phyloP scores from a whole-genome alignment of 2,888 invertebrate species.

The Epinotia nisella region DNA sequence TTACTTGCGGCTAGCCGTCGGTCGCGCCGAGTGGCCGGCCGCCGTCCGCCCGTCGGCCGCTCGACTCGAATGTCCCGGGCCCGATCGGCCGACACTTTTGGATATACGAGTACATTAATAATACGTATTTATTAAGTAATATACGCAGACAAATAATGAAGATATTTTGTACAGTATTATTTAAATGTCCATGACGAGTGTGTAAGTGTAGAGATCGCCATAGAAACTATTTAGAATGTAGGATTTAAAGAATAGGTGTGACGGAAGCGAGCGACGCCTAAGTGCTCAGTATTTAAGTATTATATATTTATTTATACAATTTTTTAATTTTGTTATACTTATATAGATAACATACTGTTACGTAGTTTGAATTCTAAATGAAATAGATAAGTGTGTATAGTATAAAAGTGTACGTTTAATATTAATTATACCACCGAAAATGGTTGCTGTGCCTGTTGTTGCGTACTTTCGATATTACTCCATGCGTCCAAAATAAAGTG shows the following conservation, averaged over 20 bases:
- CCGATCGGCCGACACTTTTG: constrained; percentile 9
- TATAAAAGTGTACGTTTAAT: neutral
- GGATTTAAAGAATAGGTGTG: neutral
- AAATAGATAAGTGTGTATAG: neutral
- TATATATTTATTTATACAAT: constrained; percentile 49
- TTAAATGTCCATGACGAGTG: constrained; percentile 48
- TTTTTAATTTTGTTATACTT: constrained; percentile 36
- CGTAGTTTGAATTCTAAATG: constrained; percentile 36
- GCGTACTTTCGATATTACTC: neutral
- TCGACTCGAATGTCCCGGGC: neutral
- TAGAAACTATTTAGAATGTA: constrained; percentile 9
- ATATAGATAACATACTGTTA: constrained; percentile 38
- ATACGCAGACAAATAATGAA: constrained; percentile 53
- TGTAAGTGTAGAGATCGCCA: constrained; percentile 16
- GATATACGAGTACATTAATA: constrained; percentile 35
- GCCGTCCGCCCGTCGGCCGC: constrained; percentile 13
- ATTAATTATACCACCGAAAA: constrained; percentile 22
- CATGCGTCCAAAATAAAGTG: constrained; percentile 14
- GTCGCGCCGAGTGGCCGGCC: neutral
- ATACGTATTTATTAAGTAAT: constrained; percentile 23
- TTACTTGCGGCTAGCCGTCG: neutral
- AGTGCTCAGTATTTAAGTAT: constrained; percentile 49
- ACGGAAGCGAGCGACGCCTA: constrained; percentile 38
- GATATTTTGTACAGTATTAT: constrained; percentile 69
- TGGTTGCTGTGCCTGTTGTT: too few species aligned